A percentile compares a stretch with the other conserved stretches of the same genome.
These are phyloP conservation scores for Hydrophis major DNA, from an alignment of 2,797 vertebrate species.

Conservation along the genomic window DNA sequence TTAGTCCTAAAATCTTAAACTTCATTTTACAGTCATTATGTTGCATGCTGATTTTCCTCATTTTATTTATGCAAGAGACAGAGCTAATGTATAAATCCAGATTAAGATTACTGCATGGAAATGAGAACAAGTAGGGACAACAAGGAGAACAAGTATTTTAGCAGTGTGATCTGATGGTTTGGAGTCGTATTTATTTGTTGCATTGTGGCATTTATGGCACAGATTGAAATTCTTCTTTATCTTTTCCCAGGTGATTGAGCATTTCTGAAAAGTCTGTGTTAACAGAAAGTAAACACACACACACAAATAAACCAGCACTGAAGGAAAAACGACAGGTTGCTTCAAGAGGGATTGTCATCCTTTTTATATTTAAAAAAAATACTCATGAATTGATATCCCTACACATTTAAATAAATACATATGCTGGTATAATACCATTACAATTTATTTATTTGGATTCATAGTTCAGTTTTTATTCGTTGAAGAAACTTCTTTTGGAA, in stretches of 20 bases:
- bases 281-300: slow-evolving; percentile 16
- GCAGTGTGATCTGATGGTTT: slow-evolving; percentile 24
- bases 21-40: not conserved
- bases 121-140: too few relatives aligned
- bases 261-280: slow-evolving; percentile 25
- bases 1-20: not conserved
- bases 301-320: not conserved
- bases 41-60: not conserved
- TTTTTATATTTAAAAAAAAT: slow-evolving; percentile 24
- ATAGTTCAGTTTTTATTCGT: not conserved
- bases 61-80: not conserved
- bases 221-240: slow-evolving; percentile 14
- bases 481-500: not conserved
- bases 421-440: not conserved
- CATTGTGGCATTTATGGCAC: slow-evolving; percentile 25
- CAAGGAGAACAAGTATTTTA: not conserved
- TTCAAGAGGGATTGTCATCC: not conserved
- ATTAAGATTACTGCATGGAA: not conserved
- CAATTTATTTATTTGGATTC: not conserved
- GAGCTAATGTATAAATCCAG: not conserved
- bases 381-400: slow-evolving; percentile 18
- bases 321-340: not conserved
- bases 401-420: not conserved
- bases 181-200: slow-evolving; percentile 10
- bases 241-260: not conserved